These are phyloP conservation scores for Brachystomella parvula DNA, from an alignment of 1,140 invertebrate species.

Conservation along the genomic window DNA sequence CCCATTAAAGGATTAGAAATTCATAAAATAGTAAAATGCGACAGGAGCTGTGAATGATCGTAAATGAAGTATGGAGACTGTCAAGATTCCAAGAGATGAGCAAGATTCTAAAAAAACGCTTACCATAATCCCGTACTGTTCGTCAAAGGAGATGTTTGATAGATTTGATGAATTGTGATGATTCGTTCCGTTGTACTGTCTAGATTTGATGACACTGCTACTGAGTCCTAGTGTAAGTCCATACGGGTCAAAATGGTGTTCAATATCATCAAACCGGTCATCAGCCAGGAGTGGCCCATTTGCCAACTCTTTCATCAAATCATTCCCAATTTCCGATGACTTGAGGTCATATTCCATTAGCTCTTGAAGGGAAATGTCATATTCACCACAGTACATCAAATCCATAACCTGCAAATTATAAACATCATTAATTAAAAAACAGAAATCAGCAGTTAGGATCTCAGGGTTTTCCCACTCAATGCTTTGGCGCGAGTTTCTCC, in stretches of 20 bases:
- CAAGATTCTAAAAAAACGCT: slow-evolving; percentile 40
- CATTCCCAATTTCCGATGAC: slow-evolving; percentile 43
- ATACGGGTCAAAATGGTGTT: slow-evolving; percentile 12
- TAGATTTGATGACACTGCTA: slow-evolving; percentile 17
- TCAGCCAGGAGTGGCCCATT: slow-evolving; percentile 42
- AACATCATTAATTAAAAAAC: neutral
- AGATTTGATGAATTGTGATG: neutral
- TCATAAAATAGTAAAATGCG: no score
- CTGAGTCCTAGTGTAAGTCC: slow-evolving; percentile 4
- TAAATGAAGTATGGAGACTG: no score
- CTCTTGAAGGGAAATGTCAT: slow-evolving; percentile 43
- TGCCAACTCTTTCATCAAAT: slow-evolving; percentile 29
- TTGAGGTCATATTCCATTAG: slow-evolving; percentile 76
- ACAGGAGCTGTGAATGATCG: no score
- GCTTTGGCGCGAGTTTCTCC: neutral
- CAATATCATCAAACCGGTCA: slow-evolving; percentile 53
- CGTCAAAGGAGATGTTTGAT: slow-evolving; percentile 40
- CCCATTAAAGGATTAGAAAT: no score
- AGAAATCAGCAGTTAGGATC: neutral
- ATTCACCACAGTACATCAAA: slow-evolving; percentile 36
- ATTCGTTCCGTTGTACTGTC: slow-evolving; percentile 23
- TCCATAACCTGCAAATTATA: slow-evolving; percentile 25
- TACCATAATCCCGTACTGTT: slow-evolving; percentile 45
- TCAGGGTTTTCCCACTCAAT: neutral
- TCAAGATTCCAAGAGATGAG: neutral